A percentile compares a stretch with the other conserved stretches of the same genome.
These are phyloP conservation scores for Pocillopora verrucosa DNA, from an alignment of 64 coral and sea anemone genomes.

Conservation along the genomic window DNA sequence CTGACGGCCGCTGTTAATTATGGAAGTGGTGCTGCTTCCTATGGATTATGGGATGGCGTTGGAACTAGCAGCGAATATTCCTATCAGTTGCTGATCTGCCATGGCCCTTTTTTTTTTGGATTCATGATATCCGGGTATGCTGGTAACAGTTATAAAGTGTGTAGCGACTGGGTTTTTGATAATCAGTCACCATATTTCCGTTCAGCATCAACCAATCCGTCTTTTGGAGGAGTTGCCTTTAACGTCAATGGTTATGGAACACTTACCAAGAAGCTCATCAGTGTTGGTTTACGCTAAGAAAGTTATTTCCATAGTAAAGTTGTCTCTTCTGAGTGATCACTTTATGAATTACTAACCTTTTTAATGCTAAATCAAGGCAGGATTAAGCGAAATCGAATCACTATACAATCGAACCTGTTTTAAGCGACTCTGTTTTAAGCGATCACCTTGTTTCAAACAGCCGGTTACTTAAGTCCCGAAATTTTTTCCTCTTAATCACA, in stretches of 20 bases:
- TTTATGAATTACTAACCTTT: too few species aligned
- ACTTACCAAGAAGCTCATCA: conserved; percentile 5
- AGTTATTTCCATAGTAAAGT: not conserved
- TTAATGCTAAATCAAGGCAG: too few species aligned
- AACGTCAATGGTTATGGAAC: conserved; percentile 27
- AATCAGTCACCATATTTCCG: not conserved
- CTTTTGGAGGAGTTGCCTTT: conserved; percentile 20
- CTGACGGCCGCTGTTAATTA: not conserved
- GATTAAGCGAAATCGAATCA: too few species aligned
- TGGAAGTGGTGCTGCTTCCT: not conserved
- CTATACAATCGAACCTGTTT: too few species aligned
- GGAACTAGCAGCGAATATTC: not conserved
- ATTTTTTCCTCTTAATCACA: too few species aligned
- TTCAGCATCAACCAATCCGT: not conserved
- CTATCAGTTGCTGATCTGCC: conserved; percentile 44
- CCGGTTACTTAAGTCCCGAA: too few species aligned
- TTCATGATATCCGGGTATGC: conserved; percentile 22
- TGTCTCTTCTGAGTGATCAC: too few species aligned
- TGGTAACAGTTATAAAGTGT: conserved; percentile 5
- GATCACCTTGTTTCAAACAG: too few species aligned
- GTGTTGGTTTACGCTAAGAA: conserved; percentile 35
- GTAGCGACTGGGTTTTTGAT: not conserved
- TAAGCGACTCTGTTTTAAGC: too few species aligned
- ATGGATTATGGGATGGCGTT: conserved; percentile 39
- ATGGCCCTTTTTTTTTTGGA: not conserved